Conservation (phyloP, 2,113 vertebrate species). For the Accipiter virgatus region DNA sequence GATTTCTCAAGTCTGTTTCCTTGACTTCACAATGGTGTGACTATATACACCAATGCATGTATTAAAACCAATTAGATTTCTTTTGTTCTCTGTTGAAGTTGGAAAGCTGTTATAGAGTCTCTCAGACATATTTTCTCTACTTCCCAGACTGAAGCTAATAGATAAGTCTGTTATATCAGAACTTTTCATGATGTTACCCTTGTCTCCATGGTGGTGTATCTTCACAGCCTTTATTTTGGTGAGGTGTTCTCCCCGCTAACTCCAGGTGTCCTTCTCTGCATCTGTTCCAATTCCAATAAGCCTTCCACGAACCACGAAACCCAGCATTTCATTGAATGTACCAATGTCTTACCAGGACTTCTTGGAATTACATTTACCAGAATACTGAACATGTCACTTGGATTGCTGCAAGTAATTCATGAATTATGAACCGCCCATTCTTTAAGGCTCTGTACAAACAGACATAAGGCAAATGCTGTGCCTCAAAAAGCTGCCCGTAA, state of each 20-base stretch:
- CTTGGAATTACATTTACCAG: background rate
- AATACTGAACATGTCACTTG: background rate
- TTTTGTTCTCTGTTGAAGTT: background rate
- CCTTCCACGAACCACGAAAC: background rate
- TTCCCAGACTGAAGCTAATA: background rate
- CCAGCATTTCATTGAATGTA: background rate
- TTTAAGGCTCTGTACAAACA: background rate
- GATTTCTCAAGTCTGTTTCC: background rate
- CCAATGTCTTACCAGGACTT: background rate
- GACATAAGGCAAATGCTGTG: background rate
- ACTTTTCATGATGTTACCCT: background rate
- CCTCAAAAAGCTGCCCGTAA: background rate
- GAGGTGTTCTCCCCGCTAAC: background rate
- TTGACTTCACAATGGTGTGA: background rate
- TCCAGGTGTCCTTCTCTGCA: background rate
- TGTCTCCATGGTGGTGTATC: background rate
- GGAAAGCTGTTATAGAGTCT: background rate
- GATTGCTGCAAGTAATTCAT: background rate
- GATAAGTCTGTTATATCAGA: background rate
- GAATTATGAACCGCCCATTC: background rate
- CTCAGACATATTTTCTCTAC: background rate
- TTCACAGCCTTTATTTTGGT: background rate
- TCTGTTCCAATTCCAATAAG: background rate
- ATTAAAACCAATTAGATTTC: background rate
- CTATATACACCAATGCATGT: background rate